These are phyloP conservation scores for Acronicta aceris DNA, from an alignment of 2,888 invertebrate species.

Conservation along the genomic window DNA sequence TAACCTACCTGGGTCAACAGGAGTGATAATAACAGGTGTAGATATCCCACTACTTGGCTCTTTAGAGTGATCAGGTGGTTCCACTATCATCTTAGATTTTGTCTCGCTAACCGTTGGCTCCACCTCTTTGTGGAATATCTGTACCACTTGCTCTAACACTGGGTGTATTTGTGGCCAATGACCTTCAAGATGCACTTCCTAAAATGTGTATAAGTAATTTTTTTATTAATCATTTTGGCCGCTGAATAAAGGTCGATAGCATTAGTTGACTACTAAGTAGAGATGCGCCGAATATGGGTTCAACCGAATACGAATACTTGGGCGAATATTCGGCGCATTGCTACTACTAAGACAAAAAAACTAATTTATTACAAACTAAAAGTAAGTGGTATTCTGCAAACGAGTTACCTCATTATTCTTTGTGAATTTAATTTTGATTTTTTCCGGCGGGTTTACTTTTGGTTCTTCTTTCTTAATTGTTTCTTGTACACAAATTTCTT, in stretches of 20 bases:
- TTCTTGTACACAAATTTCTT: conserved; percentile 21
- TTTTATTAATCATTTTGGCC: too few relatives aligned
- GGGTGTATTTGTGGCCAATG: conserved; percentile 77
- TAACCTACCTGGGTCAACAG: conserved; percentile 62
- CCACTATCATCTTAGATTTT: conserved; percentile 10
- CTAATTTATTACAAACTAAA: too few relatives aligned
- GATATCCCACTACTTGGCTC: conserved; percentile 51
- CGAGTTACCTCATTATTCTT: conserved; percentile 73
- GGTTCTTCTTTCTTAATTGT: conserved; percentile 17
- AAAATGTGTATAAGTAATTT: conserved; percentile 17
- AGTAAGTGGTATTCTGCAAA: background rate
- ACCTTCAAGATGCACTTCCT: conserved; percentile 80
- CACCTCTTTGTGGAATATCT: conserved; percentile 67
- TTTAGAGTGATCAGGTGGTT: conserved; percentile 11
- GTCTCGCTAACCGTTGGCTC: conserved; percentile 21
- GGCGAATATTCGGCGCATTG: too few relatives aligned
- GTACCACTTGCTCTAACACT: conserved; percentile 74
- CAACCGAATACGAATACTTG: too few relatives aligned
- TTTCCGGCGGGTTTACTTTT: conserved; percentile 45
- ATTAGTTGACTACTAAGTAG: too few relatives aligned
- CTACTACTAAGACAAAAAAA: too few relatives aligned
- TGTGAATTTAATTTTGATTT: conserved; percentile 76
- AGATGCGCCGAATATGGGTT: too few relatives aligned
- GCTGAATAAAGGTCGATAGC: too few relatives aligned
- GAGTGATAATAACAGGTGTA: conserved; percentile 56